Conservation (phyloP, 2,113 vertebrate species). For the Bucco capensis region DNA sequence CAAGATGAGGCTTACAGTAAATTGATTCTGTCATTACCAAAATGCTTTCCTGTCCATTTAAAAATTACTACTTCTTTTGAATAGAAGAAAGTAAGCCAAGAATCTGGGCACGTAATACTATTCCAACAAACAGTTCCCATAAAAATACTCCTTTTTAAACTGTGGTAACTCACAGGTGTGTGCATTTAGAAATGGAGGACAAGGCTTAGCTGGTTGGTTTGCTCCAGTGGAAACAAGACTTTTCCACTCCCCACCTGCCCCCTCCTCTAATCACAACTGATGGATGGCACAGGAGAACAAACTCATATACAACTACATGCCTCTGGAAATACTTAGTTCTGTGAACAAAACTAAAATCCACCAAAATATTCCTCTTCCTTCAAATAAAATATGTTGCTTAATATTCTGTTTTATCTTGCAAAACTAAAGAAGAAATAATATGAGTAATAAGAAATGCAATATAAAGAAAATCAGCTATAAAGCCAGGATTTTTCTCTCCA, state of each 20-base stretch:
- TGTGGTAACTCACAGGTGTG: background rate
- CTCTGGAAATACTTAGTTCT: background rate
- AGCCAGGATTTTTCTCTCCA: background rate
- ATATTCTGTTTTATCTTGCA: background rate
- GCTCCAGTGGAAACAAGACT: background rate
- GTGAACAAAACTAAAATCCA: background rate
- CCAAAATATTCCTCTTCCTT: background rate
- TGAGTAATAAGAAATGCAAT: background rate
- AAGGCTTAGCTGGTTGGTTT: background rate
- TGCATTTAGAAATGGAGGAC: background rate
- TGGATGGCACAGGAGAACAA: background rate
- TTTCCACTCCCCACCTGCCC: accelerated
- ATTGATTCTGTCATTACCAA: background rate
- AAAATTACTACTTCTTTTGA: background rate
- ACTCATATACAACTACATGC: background rate
- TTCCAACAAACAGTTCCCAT: background rate
- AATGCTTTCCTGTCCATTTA: background rate
- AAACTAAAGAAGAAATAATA: background rate
- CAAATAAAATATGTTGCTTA: background rate
- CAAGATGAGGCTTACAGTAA: constrained; percentile 6
- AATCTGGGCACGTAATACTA: background rate
- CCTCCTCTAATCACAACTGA: background rate
- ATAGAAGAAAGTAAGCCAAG: background rate
- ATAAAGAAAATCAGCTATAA: background rate
- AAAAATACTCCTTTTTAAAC: background rate